Evolutionary conservation across 2,888 invertebrate genomes (phyloP).

Genomic region (Operophtera brumata): DNA sequence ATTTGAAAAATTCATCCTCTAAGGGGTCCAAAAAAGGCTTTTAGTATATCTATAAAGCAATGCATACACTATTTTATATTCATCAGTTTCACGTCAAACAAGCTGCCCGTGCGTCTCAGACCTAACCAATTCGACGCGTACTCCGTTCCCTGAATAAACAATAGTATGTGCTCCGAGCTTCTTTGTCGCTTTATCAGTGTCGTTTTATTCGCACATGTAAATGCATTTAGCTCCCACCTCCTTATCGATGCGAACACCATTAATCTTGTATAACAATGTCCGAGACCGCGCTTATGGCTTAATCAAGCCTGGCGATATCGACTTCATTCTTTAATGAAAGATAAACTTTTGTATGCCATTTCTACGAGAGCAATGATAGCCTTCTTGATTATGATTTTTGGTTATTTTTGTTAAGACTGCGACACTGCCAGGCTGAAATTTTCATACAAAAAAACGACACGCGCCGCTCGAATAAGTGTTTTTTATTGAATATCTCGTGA

Average conservation of each 20-base stretch:
- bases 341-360: constrained; percentile 38
- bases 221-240: constrained; percentile 78
- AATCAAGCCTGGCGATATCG: constrained; percentile 65
- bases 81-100: not conserved
- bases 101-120: constrained; percentile 37
- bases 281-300: constrained; percentile 66
- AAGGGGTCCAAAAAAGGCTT: too few species aligned
- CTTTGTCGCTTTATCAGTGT: constrained; percentile 74
- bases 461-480: too few species aligned
- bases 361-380: not conserved
- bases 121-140: constrained; percentile 55
- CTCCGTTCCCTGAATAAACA: constrained; percentile 13
- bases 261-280: constrained; percentile 80
- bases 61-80: too few species aligned
- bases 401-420: too few species aligned
- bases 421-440: too few species aligned
- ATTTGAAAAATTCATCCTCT: too few species aligned
- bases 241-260: constrained; percentile 74
- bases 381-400: not conserved
- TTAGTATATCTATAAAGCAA: too few species aligned
- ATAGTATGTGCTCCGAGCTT: constrained; percentile 43
- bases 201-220: constrained; percentile 78
- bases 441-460: too few species aligned
- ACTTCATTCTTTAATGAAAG: constrained; percentile 50
- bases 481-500: too few species aligned